Conservation (phyloP, 1,140 invertebrate genomes). For the Zaprionus nigranus region DNA sequence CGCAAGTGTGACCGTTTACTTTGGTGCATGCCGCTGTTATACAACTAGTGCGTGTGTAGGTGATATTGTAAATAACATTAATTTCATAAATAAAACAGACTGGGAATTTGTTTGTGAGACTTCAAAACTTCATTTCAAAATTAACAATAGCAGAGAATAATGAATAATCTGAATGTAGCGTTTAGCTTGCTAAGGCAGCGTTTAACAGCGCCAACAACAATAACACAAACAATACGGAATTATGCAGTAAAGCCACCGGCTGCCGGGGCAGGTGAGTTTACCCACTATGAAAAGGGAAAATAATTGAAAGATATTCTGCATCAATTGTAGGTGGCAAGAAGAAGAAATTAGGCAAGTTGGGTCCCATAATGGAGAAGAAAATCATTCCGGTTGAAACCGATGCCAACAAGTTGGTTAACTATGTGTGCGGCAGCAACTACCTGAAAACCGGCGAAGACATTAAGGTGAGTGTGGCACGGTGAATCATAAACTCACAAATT, state of each 20-base stretch:
- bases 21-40: slow-evolving; percentile 27
- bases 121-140: not conserved
- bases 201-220: slow-evolving; percentile 34
- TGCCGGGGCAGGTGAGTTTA: slow-evolving; percentile 44
- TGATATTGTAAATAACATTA: slow-evolving; percentile 43
- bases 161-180: slow-evolving; percentile 47
- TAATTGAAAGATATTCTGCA: slow-evolving; percentile 2
- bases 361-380: slow-evolving; percentile 88
- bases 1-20: slow-evolving; percentile 29
- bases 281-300: not conserved
- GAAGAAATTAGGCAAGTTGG: slow-evolving; percentile 87
- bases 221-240: slow-evolving; percentile 37
- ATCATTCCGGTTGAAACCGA: slow-evolving; percentile 94
- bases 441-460: slow-evolving; percentile 92
- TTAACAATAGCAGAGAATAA: slow-evolving; percentile 13
- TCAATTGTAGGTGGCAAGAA: slow-evolving; percentile 73
- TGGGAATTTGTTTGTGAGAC: not conserved
- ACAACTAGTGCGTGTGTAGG: slow-evolving; percentile 30
- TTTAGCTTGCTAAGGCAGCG: slow-evolving; percentile 57
- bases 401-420: slow-evolving; percentile 90
- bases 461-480: slow-evolving; percentile 85
- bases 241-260: slow-evolving; percentile 72
- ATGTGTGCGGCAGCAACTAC: slow-evolving; percentile 95
- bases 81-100: slow-evolving; percentile 1
- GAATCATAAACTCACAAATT: not conserved